phyloP scores from a whole-genome alignment of 2,888 invertebrate species.

The Strigamia transsilvanica region DNA sequence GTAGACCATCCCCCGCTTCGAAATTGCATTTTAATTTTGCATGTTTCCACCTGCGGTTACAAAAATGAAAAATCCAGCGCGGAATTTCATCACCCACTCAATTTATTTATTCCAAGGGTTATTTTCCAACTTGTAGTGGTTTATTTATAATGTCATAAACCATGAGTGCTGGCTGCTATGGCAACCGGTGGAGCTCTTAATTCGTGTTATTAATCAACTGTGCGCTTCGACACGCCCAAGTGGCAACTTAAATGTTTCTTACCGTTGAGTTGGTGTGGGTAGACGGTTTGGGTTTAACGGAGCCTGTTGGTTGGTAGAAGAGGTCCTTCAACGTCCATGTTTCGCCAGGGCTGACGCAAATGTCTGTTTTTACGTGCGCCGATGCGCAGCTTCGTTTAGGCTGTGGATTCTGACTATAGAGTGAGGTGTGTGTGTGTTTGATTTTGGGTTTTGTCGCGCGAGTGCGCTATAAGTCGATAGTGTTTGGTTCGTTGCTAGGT shows the following conservation, averaged over 20 bases:
- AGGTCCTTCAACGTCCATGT: neutral
- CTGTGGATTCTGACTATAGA: neutral
- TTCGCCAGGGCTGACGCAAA: neutral
- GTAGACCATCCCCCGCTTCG: no score
- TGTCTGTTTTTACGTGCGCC: neutral
- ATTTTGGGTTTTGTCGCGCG: neutral
- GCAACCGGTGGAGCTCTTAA: neutral
- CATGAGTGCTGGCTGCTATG: neutral
- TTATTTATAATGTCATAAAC: conserved; percentile 8
- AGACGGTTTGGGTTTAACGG: neutral
- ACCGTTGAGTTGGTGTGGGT: neutral
- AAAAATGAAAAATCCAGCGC: no score
- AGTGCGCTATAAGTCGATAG: no score
- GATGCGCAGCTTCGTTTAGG: neutral
- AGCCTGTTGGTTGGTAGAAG: neutral
- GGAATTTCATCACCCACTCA: no score
- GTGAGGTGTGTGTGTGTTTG: neutral
- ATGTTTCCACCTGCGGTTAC: no score
- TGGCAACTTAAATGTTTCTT: neutral
- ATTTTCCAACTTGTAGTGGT: neutral
- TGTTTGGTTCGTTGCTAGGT: neutral
- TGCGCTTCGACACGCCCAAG: no score
- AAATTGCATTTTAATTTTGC: no score
- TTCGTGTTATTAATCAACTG: neutral
- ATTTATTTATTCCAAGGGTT: no score